phyloP scores from a whole-genome alignment of 2,113 vertebrate species.

The Phycodurus eques region DNA sequence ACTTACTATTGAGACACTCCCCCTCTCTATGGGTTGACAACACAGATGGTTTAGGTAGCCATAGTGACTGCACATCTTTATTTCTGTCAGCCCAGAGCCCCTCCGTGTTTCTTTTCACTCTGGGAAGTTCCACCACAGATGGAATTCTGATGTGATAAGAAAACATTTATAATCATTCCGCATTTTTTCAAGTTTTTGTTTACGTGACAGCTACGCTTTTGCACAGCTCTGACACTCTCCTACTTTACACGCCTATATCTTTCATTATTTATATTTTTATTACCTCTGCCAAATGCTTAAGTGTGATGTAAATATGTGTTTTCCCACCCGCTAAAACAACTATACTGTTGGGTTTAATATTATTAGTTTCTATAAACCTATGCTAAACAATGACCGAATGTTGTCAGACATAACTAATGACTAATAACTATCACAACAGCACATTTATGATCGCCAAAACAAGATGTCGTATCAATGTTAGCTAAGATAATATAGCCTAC shows the following conservation, averaged over 20 bases:
- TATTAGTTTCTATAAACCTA: too few species aligned
- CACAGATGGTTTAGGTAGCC: constrained; percentile 63
- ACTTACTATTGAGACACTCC: constrained; percentile 56
- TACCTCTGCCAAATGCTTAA: background rate
- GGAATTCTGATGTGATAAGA: background rate
- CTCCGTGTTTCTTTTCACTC: constrained; percentile 21
- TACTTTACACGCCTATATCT: background rate
- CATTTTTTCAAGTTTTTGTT: background rate
- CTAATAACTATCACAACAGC: too few species aligned
- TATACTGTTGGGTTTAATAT: too few species aligned
- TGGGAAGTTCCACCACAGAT: constrained; percentile 16
- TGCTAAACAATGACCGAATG: too few species aligned
- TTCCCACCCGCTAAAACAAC: background rate
- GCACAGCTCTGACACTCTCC: background rate
- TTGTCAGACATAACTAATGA: too few species aligned
- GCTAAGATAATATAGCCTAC: too few species aligned
- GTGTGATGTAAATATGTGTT: background rate
- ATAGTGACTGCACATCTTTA: constrained; percentile 40
- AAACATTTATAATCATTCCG: background rate
- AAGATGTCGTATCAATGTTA: too few species aligned
- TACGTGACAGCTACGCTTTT: background rate
- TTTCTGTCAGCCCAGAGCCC: constrained; percentile 30
- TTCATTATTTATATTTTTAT: background rate
- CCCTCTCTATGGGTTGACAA: constrained; percentile 36
- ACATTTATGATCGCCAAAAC: too few species aligned